These are phyloP conservation scores for Rosalia funebris DNA, from an alignment of 2,888 invertebrate species.

Conservation along the genomic window DNA sequence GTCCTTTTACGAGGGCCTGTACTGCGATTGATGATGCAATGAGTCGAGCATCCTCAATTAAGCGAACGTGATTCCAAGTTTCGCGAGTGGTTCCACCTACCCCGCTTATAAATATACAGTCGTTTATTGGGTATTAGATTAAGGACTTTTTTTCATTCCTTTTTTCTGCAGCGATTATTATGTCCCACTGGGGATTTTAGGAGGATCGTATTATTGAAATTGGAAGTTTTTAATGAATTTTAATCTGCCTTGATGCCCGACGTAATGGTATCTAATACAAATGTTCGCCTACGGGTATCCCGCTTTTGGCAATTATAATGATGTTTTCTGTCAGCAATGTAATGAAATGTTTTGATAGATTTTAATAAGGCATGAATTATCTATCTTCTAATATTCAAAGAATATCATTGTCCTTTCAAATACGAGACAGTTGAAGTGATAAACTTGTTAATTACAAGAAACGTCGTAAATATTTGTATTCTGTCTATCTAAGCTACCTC, in stretches of 20 bases:
- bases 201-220: conserved; percentile 39
- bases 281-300: too few species aligned
- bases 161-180: conserved; percentile 29
- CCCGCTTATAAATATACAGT: conserved; percentile 39
- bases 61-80: conserved; percentile 45
- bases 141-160: conserved; percentile 42
- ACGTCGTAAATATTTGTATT: too few species aligned
- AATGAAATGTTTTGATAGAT: too few species aligned
- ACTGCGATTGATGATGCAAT: conserved; percentile 44
- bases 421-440: too few species aligned
- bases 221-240: conserved; percentile 36
- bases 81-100: conserved; percentile 37
- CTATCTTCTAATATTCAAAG: too few species aligned
- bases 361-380: too few species aligned
- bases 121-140: conserved; percentile 46
- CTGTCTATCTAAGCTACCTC: too few species aligned
- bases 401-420: too few species aligned
- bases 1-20: conserved; percentile 39
- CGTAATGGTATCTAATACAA: conserved; percentile 2
- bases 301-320: too few species aligned
- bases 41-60: conserved; percentile 47
- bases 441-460: too few species aligned
- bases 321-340: too few species aligned
- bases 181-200: conserved; percentile 27
- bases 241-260: conserved; percentile 31